These are phyloP conservation scores for Meteorus sp. DNA, from an alignment of 1,140 invertebrate species.

Conservation along the genomic window DNA sequence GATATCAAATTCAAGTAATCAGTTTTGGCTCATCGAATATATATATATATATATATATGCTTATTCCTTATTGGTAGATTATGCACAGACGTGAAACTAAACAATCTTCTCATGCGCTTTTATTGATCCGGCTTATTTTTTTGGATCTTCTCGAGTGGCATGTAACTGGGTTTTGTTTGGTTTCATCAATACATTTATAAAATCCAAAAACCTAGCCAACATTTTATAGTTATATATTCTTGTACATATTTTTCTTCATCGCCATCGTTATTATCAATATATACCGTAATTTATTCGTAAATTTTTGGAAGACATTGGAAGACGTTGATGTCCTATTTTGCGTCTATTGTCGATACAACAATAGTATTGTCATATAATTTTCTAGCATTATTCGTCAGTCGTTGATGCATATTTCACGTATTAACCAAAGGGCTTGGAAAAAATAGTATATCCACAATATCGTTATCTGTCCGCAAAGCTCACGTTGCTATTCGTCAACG, in stretches of 20 bases:
- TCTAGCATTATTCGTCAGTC: not conserved
- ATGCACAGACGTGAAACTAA: too few relatives aligned
- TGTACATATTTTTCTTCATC: constrained; percentile 26
- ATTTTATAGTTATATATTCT: constrained; percentile 32
- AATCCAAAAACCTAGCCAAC: constrained; percentile 41
- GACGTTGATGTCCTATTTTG: constrained; percentile 30
- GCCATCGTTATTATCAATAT: not conserved
- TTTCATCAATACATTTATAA: constrained; percentile 36
- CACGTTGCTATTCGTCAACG: too few relatives aligned
- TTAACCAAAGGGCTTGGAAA: too few relatives aligned
- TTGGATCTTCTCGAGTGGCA: too few relatives aligned
- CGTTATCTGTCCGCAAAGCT: too few relatives aligned
- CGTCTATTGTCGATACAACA: constrained; percentile 19
- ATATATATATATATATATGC: constrained; percentile 3
- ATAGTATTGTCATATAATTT: constrained; percentile 14
- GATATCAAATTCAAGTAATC: constrained; percentile 1
- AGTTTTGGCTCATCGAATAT: not conserved
- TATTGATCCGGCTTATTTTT: constrained; percentile 7
- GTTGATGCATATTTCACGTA: not conserved
- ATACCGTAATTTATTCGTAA: not conserved
- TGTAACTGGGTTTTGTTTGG: constrained; percentile 8
- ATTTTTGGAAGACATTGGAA: constrained; percentile 26
- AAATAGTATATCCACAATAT: too few relatives aligned
- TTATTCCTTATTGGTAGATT: constrained; percentile 31
- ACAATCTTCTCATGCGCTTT: constrained; percentile 22